phyloP scores from a whole-genome alignment of 2,888 invertebrate species.

The Rhagophthalmus giganteus region DNA sequence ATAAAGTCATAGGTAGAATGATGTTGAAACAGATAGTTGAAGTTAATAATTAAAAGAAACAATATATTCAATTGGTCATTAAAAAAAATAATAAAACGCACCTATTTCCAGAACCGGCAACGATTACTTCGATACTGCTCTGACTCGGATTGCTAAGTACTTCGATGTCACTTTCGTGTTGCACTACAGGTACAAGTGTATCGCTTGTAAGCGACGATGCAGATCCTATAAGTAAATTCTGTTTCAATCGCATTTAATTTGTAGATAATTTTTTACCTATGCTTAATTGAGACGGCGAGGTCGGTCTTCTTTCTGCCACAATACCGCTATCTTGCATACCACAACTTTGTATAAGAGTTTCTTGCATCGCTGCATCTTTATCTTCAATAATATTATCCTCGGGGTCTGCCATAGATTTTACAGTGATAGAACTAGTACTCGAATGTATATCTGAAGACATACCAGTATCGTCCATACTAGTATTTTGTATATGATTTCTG shows the following conservation, averaged over 20 bases:
- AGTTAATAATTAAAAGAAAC: too few relatives aligned
- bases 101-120: slow-evolving; percentile 27
- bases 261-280: too few relatives aligned
- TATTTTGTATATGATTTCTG: slow-evolving; percentile 13
- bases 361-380: neutral
- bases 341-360: slow-evolving; percentile 3
- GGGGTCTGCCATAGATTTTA: slow-evolving; percentile 5
- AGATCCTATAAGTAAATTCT: slow-evolving; percentile 34
- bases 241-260: too few relatives aligned
- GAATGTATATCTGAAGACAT: slow-evolving; percentile 35
- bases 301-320: slow-evolving; percentile 35
- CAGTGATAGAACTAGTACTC: slow-evolving; percentile 15
- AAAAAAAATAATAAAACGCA: too few relatives aligned
- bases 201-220: slow-evolving; percentile 33
- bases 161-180: slow-evolving; percentile 68
- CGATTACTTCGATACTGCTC: slow-evolving; percentile 69
- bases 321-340: slow-evolving; percentile 42
- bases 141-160: slow-evolving; percentile 72
- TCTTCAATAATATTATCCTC: slow-evolving; percentile 7
- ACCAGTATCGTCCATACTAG: slow-evolving; percentile 22
- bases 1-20: too few relatives aligned
- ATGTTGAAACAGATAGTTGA: too few relatives aligned
- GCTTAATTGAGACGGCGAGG: slow-evolving; percentile 37
- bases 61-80: too few relatives aligned
- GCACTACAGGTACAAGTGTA: slow-evolving; percentile 10